Base-by-base conservation (phyloP, 2,113 vertebrate genomes). In the Dunckerocampus dactyliophorus region DNA sequence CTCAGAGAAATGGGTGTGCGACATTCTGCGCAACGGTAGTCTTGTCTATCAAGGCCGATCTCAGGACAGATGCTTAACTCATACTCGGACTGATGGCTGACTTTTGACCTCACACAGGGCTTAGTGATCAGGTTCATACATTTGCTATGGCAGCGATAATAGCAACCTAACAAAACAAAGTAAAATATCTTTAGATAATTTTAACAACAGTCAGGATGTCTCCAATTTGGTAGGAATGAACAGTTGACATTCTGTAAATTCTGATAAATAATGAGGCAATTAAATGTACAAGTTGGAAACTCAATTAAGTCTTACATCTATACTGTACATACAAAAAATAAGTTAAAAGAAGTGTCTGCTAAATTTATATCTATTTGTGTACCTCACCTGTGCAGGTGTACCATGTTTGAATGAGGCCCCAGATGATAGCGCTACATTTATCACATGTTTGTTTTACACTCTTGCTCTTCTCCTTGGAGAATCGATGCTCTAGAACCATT, bases 341-440 rank as follows among this genome's bases (percentile, higher is more conserved):
- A 22, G 1, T 1, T 13, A 3, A 43, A 43, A 14, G 3, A 43
- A 12, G 37, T 12, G 31, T 34, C 4, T 4, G 13, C 12, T 43
- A 5, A 43, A 43, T 43, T 14, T 11, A 39, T 39, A 39, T 39
- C 9, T 43, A n/a, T 19, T 3, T 8, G 19, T 39, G 13, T 47
- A 52, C 31, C 85, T 83, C 59, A 98, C 97, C 97, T 92, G 96
- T 95, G 79, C 97, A 99, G 47, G 95, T 99, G 68, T 99, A 99
- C 97, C 97, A 99, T 46, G 96, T 98, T 90, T 99, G 97, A 67
- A 99, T 94, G 53, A 99, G 93, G 14, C 97, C 97, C 97, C 97
- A 99, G 80, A 99, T 98, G 75, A 97, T 91, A 55, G 94, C 71
- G 80, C 92, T 96, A 78, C 96, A 98, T 72, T 95, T 98, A 87